Conservation (phyloP, 2,888 invertebrate genomes). For the Epicampocera succincta region DNA sequence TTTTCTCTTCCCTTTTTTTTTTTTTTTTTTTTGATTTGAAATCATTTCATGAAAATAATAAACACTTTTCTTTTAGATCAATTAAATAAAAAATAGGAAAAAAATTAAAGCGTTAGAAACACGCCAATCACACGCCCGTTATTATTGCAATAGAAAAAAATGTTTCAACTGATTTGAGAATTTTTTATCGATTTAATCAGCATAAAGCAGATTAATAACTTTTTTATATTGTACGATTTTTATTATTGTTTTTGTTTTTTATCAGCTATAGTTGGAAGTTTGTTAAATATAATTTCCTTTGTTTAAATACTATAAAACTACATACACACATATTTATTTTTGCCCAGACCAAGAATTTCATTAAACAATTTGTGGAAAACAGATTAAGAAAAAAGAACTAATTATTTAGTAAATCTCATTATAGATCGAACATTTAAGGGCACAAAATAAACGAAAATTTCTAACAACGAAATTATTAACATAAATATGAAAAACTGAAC, state of each 20-base stretch:
- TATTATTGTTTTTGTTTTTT: constrained; percentile 1
- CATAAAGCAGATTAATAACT: background rate
- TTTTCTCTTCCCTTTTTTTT: background rate
- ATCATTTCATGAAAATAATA: constrained; percentile 39
- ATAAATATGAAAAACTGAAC: too few relatives aligned
- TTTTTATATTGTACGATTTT: background rate
- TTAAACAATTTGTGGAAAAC: too few relatives aligned
- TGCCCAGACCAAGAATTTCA: background rate
- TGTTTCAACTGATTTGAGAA: background rate
- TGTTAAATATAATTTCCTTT: constrained; percentile 11
- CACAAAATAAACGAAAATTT: too few relatives aligned
- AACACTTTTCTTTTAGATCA: constrained; percentile 44
- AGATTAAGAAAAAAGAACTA: too few relatives aligned
- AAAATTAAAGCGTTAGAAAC: constrained; percentile 35
- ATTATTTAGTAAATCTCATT: too few relatives aligned
- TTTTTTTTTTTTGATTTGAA: constrained; percentile 6
- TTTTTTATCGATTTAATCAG: background rate
- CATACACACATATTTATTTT: background rate
- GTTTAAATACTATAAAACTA: background rate
- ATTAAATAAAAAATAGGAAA: constrained; percentile 22
- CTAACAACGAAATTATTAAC: too few relatives aligned
- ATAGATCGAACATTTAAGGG: too few relatives aligned
- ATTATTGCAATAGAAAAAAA: background rate
- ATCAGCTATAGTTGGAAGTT: background rate
- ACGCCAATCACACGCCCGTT: constrained; percentile 17